Percentiles rank a stretch among this genome's conserved stretches.
Conservation (phyloP, 2,113 vertebrate genomes). For the Cichladusa arquata region DNA sequence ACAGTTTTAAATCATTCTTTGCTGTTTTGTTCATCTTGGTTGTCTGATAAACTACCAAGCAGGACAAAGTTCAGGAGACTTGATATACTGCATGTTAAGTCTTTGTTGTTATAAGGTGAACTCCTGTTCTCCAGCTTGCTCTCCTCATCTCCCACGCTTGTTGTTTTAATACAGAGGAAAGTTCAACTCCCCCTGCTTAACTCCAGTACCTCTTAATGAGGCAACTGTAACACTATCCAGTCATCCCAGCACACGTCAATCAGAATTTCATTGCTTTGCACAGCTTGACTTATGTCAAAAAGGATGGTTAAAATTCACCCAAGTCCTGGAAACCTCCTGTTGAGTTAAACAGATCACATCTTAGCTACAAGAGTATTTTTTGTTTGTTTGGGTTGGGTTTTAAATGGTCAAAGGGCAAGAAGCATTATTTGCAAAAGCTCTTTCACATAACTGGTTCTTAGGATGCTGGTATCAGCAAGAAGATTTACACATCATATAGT, state of each 20-base stretch:
- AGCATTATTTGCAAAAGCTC: conserved; percentile 27
- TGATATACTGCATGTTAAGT: conserved; percentile 48
- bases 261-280: conserved; percentile 53
- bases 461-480: conserved; percentile 53
- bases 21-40: conserved; percentile 35
- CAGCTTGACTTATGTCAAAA: conserved; percentile 64
- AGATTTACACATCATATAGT: conserved; percentile 48
- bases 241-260: conserved; percentile 36
- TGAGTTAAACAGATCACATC: conserved; percentile 36
- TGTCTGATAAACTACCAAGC: conserved; percentile 54
- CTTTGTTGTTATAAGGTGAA: conserved; percentile 57
- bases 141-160: conserved; percentile 64
- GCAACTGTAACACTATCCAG: conserved; percentile 73
- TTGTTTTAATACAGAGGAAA: conserved; percentile 73
- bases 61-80: conserved; percentile 55
- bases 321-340: conserved; percentile 43
- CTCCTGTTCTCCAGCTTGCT: conserved; percentile 28
- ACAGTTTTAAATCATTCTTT: not conserved
- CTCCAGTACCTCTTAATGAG: conserved; percentile 66
- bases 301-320: conserved; percentile 72
- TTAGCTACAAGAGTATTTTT: conserved; percentile 2
- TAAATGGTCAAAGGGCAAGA: conserved; percentile 15
- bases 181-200: conserved; percentile 65
- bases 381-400: conserved; percentile 32
- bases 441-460: conserved; percentile 33